Conservation (phyloP, 2,888 invertebrate species). For the Philaethria dido region DNA sequence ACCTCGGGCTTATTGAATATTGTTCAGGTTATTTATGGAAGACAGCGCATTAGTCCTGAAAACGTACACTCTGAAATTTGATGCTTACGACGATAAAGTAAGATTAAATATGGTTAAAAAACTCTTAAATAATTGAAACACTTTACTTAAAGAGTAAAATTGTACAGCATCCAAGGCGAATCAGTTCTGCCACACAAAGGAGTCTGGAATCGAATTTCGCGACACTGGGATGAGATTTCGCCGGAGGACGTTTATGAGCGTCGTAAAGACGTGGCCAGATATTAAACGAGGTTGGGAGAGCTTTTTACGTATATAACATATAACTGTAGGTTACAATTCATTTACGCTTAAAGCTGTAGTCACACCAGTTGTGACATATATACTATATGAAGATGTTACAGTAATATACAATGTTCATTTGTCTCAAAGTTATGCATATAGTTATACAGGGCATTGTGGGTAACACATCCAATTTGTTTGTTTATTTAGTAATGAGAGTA, state of each 20-base stretch:
- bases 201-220: conserved; percentile 62
- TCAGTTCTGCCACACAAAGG: conserved; percentile 50
- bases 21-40: conserved; percentile 79
- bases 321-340: not conserved
- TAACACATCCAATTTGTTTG: too few relatives aligned
- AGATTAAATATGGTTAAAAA: conserved; percentile 11
- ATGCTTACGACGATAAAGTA: conserved; percentile 6
- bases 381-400: too few relatives aligned
- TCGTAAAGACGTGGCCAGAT: conserved; percentile 70
- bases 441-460: too few relatives aligned
- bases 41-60: conserved; percentile 75
- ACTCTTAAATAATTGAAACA: conserved; percentile 1
- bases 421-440: too few relatives aligned
- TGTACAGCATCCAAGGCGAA: conserved; percentile 18
- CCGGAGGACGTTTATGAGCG: conserved; percentile 59
- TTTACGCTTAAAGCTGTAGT: not conserved
- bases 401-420: too few relatives aligned
- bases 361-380: not conserved
- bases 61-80: conserved; percentile 43
- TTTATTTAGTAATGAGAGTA: too few relatives aligned
- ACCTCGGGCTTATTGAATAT: conserved; percentile 79
- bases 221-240: conserved; percentile 61
- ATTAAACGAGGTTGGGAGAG: conserved; percentile 52
- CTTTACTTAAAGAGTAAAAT: conserved; percentile 17
- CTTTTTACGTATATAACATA: not conserved